These are phyloP conservation scores for Sarcoramphus papa DNA, from an alignment of 2,797 vertebrate species.

Conservation along the genomic window DNA sequence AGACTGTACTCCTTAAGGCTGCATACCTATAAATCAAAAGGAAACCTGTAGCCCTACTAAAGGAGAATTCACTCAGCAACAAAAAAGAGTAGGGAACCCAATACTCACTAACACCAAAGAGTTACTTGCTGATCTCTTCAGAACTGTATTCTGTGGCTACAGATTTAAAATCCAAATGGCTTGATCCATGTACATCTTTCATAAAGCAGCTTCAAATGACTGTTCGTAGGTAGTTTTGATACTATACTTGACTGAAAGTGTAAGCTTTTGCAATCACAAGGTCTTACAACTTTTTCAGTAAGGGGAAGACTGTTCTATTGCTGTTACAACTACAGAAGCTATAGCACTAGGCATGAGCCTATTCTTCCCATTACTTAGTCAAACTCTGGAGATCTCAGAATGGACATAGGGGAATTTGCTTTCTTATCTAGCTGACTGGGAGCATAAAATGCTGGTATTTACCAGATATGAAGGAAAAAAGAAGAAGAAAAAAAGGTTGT, in stretches of 20 bases:
- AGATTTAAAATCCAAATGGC: not conserved
- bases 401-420: not conserved
- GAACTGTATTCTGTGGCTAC: not conserved
- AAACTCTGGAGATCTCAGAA: not conserved
- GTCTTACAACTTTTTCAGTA: not conserved
- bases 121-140: not conserved
- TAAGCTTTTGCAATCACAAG: not conserved
- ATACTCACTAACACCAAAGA: not conserved
- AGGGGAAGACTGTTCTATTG: not conserved
- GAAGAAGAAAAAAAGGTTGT: not conserved
- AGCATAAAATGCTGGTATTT: not conserved
- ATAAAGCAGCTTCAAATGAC: not conserved
- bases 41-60: not conserved
- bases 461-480: not conserved
- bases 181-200: not conserved
- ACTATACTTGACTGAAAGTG: not conserved
- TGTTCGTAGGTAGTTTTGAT: not conserved
- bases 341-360: rapidly evolving
- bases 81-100: not conserved
- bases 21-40: not conserved
- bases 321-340: not conserved
- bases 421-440: not conserved
- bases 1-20: not conserved
- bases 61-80: not conserved
- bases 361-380: not conserved